phyloP scores from a whole-genome alignment of 2,888 invertebrate genomes.

The Euspilapteryx auroguttella region DNA sequence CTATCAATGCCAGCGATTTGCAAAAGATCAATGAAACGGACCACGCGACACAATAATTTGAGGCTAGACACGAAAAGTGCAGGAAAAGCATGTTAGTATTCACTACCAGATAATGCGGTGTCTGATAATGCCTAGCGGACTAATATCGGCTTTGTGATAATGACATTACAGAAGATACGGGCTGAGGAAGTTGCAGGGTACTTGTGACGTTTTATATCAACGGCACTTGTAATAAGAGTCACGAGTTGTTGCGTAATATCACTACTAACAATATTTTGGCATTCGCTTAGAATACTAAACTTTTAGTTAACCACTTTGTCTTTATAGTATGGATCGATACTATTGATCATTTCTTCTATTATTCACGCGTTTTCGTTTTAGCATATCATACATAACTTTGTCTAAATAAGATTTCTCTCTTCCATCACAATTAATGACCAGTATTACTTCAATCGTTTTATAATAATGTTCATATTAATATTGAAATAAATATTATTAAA shows the following conservation, averaged over 20 bases:
- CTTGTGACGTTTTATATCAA: conserved; percentile 29
- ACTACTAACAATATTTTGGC: conserved; percentile 28
- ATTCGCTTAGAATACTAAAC: conserved; percentile 23
- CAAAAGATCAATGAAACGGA: conserved; percentile 3
- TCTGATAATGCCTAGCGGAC: conserved; percentile 9
- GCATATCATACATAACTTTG: no score
- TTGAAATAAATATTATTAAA: no score
- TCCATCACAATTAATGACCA: no score
- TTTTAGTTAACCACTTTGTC: neutral
- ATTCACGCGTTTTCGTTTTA: no score
- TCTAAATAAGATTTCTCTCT: no score
- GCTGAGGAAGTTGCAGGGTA: conserved; percentile 14
- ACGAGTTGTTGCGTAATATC: conserved; percentile 53
- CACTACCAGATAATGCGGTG: conserved; percentile 21
- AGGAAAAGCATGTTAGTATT: conserved; percentile 34
- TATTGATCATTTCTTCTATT: no score
- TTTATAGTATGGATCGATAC: no score
- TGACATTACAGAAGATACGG: conserved; percentile 16
- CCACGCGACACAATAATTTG: conserved; percentile 18
- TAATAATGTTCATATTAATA: no score
- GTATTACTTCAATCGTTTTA: no score
- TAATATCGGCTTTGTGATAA: conserved; percentile 16
- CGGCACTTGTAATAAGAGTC: conserved; percentile 40
- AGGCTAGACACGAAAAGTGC: conserved; percentile 20
- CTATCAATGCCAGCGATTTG: no score